These are phyloP conservation scores for Calonectris borealis DNA, from an alignment of 2,113 vertebrate species.

Conservation along the genomic window DNA sequence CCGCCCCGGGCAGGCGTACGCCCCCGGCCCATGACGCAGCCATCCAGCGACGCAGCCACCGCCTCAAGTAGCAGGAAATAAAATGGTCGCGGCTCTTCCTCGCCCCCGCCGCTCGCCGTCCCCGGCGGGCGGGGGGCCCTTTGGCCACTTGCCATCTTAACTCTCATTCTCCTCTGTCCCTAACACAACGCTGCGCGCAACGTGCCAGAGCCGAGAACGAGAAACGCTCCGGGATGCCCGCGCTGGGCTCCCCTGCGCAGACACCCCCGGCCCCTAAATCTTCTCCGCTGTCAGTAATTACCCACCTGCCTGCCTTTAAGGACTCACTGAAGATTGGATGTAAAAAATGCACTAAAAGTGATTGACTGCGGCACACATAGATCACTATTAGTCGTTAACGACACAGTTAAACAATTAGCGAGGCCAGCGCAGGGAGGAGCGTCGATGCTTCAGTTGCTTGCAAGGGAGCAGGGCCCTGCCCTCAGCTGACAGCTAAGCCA, in stretches of 20 bases:
- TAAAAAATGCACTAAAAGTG: neutral
- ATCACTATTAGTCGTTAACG: neutral
- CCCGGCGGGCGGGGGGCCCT: too few relatives aligned
- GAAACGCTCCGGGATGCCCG: rapidly evolving
- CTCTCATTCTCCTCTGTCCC: neutral
- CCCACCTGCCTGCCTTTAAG: neutral
- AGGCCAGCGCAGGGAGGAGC: neutral
- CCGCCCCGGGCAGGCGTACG: neutral
- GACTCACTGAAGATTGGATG: neutral
- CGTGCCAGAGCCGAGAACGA: rapidly evolving
- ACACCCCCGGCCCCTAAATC: neutral
- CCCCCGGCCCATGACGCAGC: neutral
- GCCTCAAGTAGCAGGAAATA: neutral
- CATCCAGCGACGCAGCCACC: neutral
- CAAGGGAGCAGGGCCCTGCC: neutral
- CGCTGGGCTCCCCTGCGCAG: neutral
- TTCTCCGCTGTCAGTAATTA: neutral
- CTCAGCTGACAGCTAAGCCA: neutral
- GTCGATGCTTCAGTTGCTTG: rapidly evolving
- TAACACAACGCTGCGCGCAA: neutral
- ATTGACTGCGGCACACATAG: neutral
- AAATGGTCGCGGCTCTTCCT: neutral
- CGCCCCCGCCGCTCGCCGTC: neutral
- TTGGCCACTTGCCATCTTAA: rapidly evolving
- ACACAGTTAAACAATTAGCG: neutral